These are phyloP conservation scores for Aspidiotus destructor DNA, from an alignment of 2,888 invertebrate species.

Conservation along the genomic window DNA sequence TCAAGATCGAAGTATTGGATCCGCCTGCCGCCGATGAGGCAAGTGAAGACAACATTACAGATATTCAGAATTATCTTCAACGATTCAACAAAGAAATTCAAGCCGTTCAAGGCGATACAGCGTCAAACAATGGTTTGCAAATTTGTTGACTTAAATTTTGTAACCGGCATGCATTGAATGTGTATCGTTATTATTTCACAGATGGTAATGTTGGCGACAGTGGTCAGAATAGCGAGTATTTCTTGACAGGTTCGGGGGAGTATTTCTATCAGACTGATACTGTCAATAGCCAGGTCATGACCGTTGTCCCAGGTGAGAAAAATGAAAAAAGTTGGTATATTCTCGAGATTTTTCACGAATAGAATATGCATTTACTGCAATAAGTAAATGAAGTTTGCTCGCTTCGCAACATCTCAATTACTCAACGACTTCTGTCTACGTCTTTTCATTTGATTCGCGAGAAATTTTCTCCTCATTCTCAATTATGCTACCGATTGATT, in stretches of 20 bases:
- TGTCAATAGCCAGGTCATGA: slow-evolving; percentile 38
- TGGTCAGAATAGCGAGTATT: slow-evolving; percentile 60
- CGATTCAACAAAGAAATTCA: slow-evolving; percentile 74
- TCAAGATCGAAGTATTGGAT: slow-evolving; percentile 35
- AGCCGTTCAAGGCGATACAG: slow-evolving; percentile 35
- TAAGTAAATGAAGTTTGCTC: too few species aligned
- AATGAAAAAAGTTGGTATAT: background rate
- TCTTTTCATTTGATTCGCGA: too few species aligned
- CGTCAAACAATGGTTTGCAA: slow-evolving; percentile 33
- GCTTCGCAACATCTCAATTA: too few species aligned
- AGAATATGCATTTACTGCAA: too few species aligned
- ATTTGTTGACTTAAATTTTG: background rate
- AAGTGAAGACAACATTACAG: slow-evolving; percentile 49
- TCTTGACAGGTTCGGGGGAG: slow-evolving; percentile 69
- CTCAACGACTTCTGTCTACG: background rate
- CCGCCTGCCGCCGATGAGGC: slow-evolving; percentile 16
- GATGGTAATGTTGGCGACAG: slow-evolving; percentile 43
- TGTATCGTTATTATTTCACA: slow-evolving; percentile 23
- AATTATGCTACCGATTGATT: too few species aligned
- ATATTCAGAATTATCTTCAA: slow-evolving; percentile 70
- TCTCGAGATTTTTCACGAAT: background rate
- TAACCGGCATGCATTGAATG: background rate
- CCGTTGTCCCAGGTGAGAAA: slow-evolving; percentile 35
- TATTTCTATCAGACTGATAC: slow-evolving; percentile 63
- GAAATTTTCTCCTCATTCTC: too few species aligned